Base-by-base conservation (phyloP, 2,888 invertebrate genomes). In the Ariolimax columbianus region DNA sequence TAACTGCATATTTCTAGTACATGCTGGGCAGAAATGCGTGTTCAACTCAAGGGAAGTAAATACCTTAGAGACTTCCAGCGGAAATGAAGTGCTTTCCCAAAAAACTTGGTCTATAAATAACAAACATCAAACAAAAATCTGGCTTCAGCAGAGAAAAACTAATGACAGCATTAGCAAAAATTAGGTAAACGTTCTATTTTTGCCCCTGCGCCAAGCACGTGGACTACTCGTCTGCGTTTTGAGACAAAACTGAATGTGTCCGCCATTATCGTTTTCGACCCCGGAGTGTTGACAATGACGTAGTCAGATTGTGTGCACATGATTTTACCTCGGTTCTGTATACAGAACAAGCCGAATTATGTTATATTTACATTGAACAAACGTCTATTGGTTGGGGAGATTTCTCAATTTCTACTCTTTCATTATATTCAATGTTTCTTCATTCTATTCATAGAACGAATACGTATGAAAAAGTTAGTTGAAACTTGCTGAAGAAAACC, bases 31-130 rank as follows among this genome's bases (percentile, higher is more conserved):
- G 59, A 63, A 63, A n/a, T n/a, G n/a, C 0, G n/a, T 63, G 26
- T 17, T 11, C 1, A 63, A 11, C 59, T 63, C n/a, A 63, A 2
- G n/a, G n/a, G 7, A 63, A 23, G n/a, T 63, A 63, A 63, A n/a
- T 63, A 2, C 17, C 59, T 7, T 6, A 17, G 55, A 63, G 26
- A n/a, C 23, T 63, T 63, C 59, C 59, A 63, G 59, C 59, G 59
- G 59, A 63, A 63, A 63, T 63, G 59, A 55, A 55, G 59, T n/a
- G 59, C 59, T 63, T 63, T 63, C 59, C 26, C 7, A n/a, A 63
- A 63, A 63, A 63, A 55, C 23, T 17, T 55, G 55, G 4, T 63
- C 59, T 63, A 63, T n/a, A 23, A n/a, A n/a, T 63, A 63, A n/a
- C 59, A 63, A 63, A 23, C 59, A 63, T 63, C 59, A 4, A 63